Evolutionary conservation across 2,888 invertebrate genomes (phyloP).

Genomic region (Seira sanloemensis): DNA sequence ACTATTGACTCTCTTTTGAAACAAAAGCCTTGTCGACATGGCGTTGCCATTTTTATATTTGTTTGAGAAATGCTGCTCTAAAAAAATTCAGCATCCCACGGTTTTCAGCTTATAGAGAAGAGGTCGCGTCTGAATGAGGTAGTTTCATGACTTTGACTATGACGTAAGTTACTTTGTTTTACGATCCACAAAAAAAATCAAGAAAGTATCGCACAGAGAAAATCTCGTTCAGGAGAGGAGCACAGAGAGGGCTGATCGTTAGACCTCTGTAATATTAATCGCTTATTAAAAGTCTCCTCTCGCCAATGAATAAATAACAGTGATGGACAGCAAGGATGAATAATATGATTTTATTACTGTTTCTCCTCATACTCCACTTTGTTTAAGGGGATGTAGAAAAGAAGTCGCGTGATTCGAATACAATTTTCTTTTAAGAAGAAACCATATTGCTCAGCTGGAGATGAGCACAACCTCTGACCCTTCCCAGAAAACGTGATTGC

Average conservation of each 20-base stretch:
- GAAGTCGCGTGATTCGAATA: conserved; percentile 73
- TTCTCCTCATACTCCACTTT: too few relatives aligned
- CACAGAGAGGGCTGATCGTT: conserved; percentile 14
- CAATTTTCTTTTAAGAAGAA: conserved; percentile 68
- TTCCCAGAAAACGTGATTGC: conserved; percentile 70
- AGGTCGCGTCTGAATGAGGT: too few relatives aligned
- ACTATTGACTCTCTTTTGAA: too few relatives aligned
- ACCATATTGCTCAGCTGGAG: conserved; percentile 73
- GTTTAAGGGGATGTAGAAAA: too few relatives aligned
- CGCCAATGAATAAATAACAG: conserved; percentile 69
- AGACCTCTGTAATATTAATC: conserved; percentile 67
- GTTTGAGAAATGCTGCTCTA: too few relatives aligned
- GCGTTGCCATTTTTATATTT: too few relatives aligned
- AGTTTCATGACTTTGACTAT: too few relatives aligned
- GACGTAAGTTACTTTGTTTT: too few relatives aligned
- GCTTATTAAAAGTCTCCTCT: conserved; percentile 67
- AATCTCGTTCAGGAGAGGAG: conserved; percentile 40
- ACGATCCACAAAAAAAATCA: too few relatives aligned
- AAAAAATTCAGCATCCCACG: too few relatives aligned
- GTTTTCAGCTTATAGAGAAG: too few relatives aligned
- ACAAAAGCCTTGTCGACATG: too few relatives aligned
- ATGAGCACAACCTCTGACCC: conserved; percentile 73
- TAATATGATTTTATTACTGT: conserved; percentile 57
- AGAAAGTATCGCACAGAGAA: conserved; percentile 46
- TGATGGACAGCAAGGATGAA: conserved; percentile 72